Evolutionary conservation across 2,113 vertebrate genomes (phyloP), one percentile per base, ranked within the genome.

Genomic region (Piliocolobus tephrosceles): DNA sequence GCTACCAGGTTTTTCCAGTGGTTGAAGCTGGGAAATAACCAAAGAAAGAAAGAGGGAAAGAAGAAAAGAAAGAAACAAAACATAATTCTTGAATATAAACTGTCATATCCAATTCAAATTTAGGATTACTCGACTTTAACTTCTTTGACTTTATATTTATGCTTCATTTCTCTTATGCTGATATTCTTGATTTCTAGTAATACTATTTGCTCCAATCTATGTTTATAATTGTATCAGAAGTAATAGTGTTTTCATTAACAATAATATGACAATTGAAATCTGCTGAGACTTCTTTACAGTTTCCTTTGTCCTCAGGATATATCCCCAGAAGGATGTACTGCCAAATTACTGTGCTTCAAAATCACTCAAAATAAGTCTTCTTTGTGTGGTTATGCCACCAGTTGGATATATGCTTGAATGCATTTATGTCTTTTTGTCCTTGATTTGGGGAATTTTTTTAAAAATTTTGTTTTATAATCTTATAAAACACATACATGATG

Each of bases 71-170:
- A 72, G 3, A n/a, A 66, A 52, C 8, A 32, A 52, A 43, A 75
- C 6, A 23, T 32, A 45, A 0, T 85, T 43, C 30, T 86, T 82
- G 4, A 58, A 79, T 64, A 47, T 81, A 75, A 94, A 70, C 7
- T 81, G 30, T 75, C 52, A 61, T 64, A 96, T 91, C 40, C 40
- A 61, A 79, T 66, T 87, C 66, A 83, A 72, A 86, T 66, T 88
- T 94, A 93, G 17, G 6, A 89, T 66, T 78, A 50, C 8, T 78
- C 10, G 2, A 43, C 16, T 91, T 93, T 79, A 80, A 73, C 38
- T 85, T 88, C 35, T 88, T 83, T 72, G 76, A 88, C 86, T 91
- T 93, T 78, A 43, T 91, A 73, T 68, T 97, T 88, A 86, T 40
- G 68, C 20, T 23, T 79, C 40, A 72, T 89, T 81, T 61, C 47